These are phyloP conservation scores for Phortica variegata DNA, from an alignment of 1,140 invertebrate species.

Conservation along the genomic window DNA sequence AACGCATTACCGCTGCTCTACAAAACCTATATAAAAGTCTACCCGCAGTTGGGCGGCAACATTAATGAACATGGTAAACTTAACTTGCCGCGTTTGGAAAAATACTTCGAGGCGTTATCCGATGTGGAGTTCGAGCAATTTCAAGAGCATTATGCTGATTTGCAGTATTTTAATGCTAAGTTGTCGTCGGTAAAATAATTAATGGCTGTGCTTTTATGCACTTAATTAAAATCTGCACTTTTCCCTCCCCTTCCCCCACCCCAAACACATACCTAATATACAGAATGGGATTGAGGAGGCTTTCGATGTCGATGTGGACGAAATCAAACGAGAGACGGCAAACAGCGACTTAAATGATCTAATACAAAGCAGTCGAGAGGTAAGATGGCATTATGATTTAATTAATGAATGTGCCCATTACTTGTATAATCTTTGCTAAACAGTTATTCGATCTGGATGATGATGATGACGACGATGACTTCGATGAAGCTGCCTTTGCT, in stretches of 20 bases:
- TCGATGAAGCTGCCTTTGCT: slow-evolving; percentile 58
- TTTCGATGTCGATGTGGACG: slow-evolving; percentile 37
- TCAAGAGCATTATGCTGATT: slow-evolving; percentile 78
- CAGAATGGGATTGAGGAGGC: slow-evolving; percentile 29
- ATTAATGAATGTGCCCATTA: too few relatives aligned
- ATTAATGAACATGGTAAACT: slow-evolving; percentile 88
- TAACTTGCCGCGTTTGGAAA: slow-evolving; percentile 83
- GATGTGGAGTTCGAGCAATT: slow-evolving; percentile 84
- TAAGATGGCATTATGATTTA: slow-evolving; percentile 7
- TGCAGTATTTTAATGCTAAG: slow-evolving; percentile 83
- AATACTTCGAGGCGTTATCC: slow-evolving; percentile 77
- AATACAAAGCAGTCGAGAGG: slow-evolving; percentile 39
- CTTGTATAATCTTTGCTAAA: too few relatives aligned
- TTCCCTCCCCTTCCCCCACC: too few relatives aligned
- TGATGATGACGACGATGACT: slow-evolving; percentile 57
- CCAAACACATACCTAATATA: too few relatives aligned
- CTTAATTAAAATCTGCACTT: slow-evolving; percentile 1
- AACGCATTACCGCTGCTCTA: slow-evolving; percentile 86
- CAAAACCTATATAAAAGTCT: slow-evolving; percentile 81
- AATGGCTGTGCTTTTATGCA: not conserved
- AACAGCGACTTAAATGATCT: slow-evolving; percentile 37
- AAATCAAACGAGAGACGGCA: slow-evolving; percentile 18
- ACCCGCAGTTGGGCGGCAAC: slow-evolving; percentile 86
- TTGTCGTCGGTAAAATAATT: slow-evolving; percentile 49
- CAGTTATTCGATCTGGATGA: slow-evolving; percentile 30